Conservation (phyloP, 2,888 invertebrate species). For the Chymomyza amoena region DNA sequence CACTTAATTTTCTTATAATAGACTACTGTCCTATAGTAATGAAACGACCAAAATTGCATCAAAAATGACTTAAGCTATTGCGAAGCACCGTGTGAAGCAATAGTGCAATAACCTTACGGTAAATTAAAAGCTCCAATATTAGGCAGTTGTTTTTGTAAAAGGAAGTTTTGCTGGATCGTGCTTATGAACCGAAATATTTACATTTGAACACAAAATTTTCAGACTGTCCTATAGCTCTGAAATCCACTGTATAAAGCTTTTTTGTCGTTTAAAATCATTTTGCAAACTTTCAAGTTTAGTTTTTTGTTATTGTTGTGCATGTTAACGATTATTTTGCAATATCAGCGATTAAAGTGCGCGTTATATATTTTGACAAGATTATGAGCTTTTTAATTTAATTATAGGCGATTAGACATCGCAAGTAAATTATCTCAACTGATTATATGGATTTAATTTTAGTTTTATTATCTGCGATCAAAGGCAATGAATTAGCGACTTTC, state of each 20-base stretch:
- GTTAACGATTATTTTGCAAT: not conserved
- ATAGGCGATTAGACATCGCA: not conserved
- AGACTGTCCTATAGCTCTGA: too few relatives aligned
- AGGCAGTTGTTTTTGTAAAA: too few relatives aligned
- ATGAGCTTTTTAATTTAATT: not conserved
- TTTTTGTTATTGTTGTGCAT: not conserved
- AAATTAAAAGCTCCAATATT: too few relatives aligned
- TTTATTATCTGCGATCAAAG: not conserved
- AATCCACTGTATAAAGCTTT: constrained; percentile 5
- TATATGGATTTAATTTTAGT: not conserved
- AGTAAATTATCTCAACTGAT: not conserved
- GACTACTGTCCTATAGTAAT: too few relatives aligned
- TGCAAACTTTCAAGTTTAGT: constrained; percentile 49
- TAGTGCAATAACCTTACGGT: too few relatives aligned
- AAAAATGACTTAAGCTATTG: too few relatives aligned
- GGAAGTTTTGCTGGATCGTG: too few relatives aligned
- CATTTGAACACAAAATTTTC: too few relatives aligned
- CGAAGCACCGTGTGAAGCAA: too few relatives aligned
- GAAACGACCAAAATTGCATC: too few relatives aligned
- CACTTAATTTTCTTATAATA: too few relatives aligned
- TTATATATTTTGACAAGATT: not conserved
- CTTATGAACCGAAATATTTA: too few relatives aligned
- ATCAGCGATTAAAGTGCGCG: not conserved
- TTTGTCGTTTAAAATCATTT: constrained; percentile 59
- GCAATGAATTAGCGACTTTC: not conserved